A percentile compares a stretch with the other conserved stretches of the same genome.
Conservation (phyloP, 2,888 invertebrate species). For the Torymus texanus region DNA sequence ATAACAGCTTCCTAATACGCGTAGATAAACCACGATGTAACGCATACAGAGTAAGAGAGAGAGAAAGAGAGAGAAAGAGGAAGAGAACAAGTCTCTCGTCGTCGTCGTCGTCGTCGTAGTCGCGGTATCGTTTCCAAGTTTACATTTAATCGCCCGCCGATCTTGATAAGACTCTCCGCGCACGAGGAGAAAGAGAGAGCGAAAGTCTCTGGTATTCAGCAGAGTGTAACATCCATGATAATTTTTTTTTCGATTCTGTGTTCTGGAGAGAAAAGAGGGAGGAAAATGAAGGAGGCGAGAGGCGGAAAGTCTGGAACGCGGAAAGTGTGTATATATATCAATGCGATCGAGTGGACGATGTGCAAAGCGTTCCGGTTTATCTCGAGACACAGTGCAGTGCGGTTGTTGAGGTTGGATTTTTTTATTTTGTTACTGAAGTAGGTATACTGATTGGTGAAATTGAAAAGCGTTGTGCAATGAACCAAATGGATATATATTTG, state of each 20-base stretch:
- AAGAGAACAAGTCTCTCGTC: neutral
- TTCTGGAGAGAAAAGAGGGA: neutral
- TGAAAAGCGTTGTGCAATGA: too few species aligned
- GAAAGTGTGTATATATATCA: too few species aligned
- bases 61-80: neutral
- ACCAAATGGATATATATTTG: too few species aligned
- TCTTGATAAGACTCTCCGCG: neutral
- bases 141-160: slow-evolving; percentile 2
- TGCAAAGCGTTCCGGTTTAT: slow-evolving; percentile 1
- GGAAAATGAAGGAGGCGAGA: too few species aligned
- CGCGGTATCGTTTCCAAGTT: neutral
- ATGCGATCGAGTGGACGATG: neutral
- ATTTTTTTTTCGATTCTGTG: slow-evolving; percentile 25
- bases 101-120: neutral
- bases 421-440: too few species aligned
- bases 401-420: too few species aligned
- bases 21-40: too few species aligned
- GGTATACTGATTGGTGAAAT: too few species aligned
- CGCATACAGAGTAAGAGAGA: neutral
- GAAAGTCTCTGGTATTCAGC: slow-evolving; percentile 9
- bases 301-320: too few species aligned
- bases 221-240: slow-evolving; percentile 40
- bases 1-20: neutral
- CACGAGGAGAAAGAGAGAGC: neutral
- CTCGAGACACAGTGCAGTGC: neutral